phyloP scores from a whole-genome alignment of 2,113 vertebrate genomes.

The Urocitellus parryii region DNA sequence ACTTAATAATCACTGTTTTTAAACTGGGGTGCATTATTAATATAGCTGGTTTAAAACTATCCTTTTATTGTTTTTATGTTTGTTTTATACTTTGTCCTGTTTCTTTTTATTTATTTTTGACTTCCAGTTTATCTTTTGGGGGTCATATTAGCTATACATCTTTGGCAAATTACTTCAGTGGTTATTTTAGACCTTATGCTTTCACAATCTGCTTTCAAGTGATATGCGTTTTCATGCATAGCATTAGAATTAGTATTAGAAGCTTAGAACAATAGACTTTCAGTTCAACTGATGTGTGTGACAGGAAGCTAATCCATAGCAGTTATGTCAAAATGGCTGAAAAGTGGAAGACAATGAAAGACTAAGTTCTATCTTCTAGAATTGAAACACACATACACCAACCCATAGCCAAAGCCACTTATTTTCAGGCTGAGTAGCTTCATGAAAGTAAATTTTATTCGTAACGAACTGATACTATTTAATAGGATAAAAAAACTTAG shows the following conservation, averaged over 20 bases:
- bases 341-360: constrained; percentile 22
- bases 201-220: constrained; percentile 32
- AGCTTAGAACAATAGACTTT: background rate
- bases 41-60: background rate
- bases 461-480: background rate
- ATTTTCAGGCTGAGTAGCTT: constrained; percentile 51
- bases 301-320: background rate
- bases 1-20: background rate
- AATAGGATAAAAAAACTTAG: constrained; percentile 19
- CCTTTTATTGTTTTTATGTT: constrained; percentile 8
- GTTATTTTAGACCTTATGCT: background rate
- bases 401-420: background rate
- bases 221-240: background rate
- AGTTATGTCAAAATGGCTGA: background rate
- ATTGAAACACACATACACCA: background rate
- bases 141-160: background rate
- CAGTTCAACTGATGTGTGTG: background rate
- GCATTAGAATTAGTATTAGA: background rate
- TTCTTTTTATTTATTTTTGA: background rate
- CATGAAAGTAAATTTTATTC: constrained; percentile 29
- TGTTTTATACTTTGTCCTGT: background rate
- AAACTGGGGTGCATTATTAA: background rate
- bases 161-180: background rate
- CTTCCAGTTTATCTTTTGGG: background rate
- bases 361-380: background rate